phyloP scores from a whole-genome alignment of 2,888 invertebrate genomes.

The Dione juno region DNA sequence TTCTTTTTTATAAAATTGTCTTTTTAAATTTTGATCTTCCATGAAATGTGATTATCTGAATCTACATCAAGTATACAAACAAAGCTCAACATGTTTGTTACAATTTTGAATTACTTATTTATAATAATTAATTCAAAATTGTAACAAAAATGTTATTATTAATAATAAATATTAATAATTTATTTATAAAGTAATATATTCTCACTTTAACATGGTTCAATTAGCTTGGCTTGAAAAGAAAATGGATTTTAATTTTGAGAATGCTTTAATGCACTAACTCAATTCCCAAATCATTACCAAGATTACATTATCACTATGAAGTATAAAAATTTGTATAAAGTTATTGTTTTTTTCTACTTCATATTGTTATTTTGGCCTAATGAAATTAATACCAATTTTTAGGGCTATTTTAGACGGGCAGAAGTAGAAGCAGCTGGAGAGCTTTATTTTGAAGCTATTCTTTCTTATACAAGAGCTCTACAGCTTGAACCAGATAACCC shows the following conservation, averaged over 20 bases:
- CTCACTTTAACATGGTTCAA: neutral
- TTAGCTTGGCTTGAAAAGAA: neutral
- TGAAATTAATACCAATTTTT: constrained; percentile 16
- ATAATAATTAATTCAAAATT: too few species aligned
- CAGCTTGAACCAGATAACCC: constrained; percentile 87
- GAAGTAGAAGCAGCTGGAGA: constrained; percentile 88
- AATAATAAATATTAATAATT: too few species aligned
- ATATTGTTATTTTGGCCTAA: neutral
- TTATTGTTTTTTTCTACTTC: neutral
- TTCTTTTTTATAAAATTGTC: neutral
- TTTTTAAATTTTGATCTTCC: neutral
- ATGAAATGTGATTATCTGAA: neutral
- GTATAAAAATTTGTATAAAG: neutral
- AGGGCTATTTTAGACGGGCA: constrained; percentile 89
- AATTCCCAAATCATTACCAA: neutral
- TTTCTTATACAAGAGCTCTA: constrained; percentile 87
- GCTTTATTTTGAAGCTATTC: constrained; percentile 86
- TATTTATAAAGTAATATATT: neutral
- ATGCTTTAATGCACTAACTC: neutral
- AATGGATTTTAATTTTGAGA: neutral
- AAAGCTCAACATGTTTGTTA: neutral
- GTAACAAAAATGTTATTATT: too few species aligned
- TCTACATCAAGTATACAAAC: neutral
- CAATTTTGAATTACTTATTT: neutral
- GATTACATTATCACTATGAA: too few species aligned